Evolutionary conservation across 23 tunicate species (phyloP).

Genomic region (Trididemnum clinides): DNA sequence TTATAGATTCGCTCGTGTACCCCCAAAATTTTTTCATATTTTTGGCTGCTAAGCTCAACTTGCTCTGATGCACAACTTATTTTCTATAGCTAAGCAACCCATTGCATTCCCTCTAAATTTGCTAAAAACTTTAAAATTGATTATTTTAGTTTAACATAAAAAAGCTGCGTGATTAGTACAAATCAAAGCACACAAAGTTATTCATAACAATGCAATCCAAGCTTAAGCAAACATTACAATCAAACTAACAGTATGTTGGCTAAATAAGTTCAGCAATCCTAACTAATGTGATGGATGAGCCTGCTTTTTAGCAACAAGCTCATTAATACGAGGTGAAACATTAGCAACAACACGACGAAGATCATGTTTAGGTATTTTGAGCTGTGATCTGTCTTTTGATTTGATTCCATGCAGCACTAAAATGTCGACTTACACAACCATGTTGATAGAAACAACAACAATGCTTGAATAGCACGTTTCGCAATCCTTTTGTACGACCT

Average conservation of each 20-base stretch:
- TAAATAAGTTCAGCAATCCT: conserved; percentile 15
- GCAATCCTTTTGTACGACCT: conserved; percentile 25
- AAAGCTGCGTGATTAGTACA: conserved; percentile 21
- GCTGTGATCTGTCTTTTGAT: conserved; percentile 20
- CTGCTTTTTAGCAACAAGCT: conserved; percentile 25
- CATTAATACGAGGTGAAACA: conserved; percentile 20
- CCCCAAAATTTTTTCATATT: conserved; percentile 17
- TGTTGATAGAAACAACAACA: conserved; percentile 16
- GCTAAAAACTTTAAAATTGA: conserved; percentile 7
- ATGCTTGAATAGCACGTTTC: conserved; percentile 20
- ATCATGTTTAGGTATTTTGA: conserved; percentile 25
- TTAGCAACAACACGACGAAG: conserved; percentile 21
- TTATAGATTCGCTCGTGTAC: conserved; percentile 22
- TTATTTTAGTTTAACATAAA: not conserved
- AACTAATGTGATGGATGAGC: conserved; percentile 19
- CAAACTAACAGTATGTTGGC: conserved; percentile 3
- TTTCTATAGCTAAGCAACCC: conserved; percentile 19
- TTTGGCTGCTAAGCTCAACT: conserved; percentile 27
- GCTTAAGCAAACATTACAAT: conserved; percentile 21
- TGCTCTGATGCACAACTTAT: conserved; percentile 22
- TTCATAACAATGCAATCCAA: conserved; percentile 24
- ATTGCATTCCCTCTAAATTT: not conserved
- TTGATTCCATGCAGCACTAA: conserved; percentile 22
- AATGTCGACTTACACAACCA: conserved; percentile 20
- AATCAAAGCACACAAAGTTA: conserved; percentile 27